phyloP scores from a whole-genome alignment of 2,888 invertebrate genomes.

The Archips crataeganus region DNA sequence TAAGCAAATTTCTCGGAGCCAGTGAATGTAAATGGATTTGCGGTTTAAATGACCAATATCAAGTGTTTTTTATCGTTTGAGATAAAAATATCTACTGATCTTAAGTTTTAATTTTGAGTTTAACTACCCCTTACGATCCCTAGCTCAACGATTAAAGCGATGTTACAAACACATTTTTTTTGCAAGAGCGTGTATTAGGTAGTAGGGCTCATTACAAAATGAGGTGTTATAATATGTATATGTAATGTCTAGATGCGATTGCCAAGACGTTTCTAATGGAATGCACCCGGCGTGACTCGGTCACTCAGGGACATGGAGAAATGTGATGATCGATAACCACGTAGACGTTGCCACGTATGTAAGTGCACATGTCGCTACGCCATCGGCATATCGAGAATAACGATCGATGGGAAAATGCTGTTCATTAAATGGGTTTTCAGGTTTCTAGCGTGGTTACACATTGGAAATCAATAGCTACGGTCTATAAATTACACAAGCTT shows the following conservation, averaged over 20 bases:
- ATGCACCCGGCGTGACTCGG: conserved; percentile 51
- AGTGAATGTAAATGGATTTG: conserved; percentile 47
- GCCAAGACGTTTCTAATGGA: conserved; percentile 30
- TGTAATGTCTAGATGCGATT: background rate
- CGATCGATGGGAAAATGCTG: background rate
- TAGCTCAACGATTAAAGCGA: too few species aligned
- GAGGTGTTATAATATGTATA: too few species aligned
- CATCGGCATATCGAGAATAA: conserved; percentile 14
- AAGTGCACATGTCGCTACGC: background rate
- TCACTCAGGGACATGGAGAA: conserved; percentile 44
- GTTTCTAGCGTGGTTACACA: background rate
- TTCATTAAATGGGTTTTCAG: conserved; percentile 2
- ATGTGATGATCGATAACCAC: conserved; percentile 29
- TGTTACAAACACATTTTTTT: too few species aligned
- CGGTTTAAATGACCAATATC: conserved; percentile 47
- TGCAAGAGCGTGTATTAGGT: too few species aligned
- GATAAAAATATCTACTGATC: too few species aligned
- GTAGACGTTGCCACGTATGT: conserved; percentile 17
- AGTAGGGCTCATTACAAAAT: too few species aligned
- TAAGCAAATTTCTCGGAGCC: conserved; percentile 59
- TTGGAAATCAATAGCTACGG: background rate
- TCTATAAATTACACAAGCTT: background rate
- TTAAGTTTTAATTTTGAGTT: background rate
- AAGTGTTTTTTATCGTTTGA: background rate
- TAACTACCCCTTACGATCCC: too few species aligned